Base-by-base conservation (phyloP, 2,888 invertebrate genomes). In the Luffia ferchaultella region DNA sequence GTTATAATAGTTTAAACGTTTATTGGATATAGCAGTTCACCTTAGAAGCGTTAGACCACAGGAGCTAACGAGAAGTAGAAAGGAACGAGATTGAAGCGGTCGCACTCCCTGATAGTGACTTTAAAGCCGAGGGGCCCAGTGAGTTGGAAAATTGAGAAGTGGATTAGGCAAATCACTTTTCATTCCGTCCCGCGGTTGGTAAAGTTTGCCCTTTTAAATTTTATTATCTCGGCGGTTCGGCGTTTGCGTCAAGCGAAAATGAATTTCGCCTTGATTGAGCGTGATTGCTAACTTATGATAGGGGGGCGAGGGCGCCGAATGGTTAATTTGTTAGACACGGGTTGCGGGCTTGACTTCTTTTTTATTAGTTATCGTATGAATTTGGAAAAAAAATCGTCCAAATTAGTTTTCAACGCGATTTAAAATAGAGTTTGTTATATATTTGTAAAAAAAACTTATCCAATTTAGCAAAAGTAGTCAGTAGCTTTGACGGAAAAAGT, bases 141-240 rank as follows among this genome's bases (percentile, higher is more conserved):
- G 79, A 69, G 62, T 68, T 58, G 75, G 77, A 77, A 80, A 80
- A 82, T 80, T 79, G 78, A 73, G 77, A 76, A 80, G 75, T 77
- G 78, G 79, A 82, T 83, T 79, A 83, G 73, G 77, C 74, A 83
- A 83, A 82, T 82, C 79, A 80, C 77, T 83, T 83, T 82, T 76
- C 76, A 77, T 77, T 73, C 75, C 70, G 64, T 65, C 69, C 70
- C 66, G 67, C 62, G 49, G 61, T 65, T 65, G 66, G 63, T 73
- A 69, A 77, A 82, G 75, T 82, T 79, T 75, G 78, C 76, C 76
- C 77, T 78, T 80, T 79, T 76, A 79, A 77, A 79, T 82, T 79
- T 79, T 79, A 79, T 78, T 79, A 79, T 80, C 75, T 70, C 63
- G 54, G 63, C 62, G 67, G 62, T 64, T 60, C 63, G 47, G n/a